Evolutionary conservation across 2,888 invertebrate genomes (phyloP), one percentile per base, ranked within the genome.

Genomic region (Hipparchia sbordonii): DNA sequence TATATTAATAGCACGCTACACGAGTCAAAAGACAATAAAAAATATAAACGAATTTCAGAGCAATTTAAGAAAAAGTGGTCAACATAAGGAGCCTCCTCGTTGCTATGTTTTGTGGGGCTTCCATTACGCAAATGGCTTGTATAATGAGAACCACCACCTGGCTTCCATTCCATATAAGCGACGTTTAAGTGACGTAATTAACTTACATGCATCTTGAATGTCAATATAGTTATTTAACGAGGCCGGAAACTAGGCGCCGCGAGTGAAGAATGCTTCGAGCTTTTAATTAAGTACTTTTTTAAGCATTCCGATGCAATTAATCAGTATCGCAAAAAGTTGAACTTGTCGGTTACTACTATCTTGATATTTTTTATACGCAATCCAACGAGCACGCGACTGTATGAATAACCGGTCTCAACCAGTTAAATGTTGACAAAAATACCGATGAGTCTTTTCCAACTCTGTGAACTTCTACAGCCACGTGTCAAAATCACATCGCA

Each of bases 111-210:
- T 72, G 65, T 70, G 71, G 70, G 76, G 77, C 77, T 79, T 77
- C 77, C 74, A 77, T 78, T 79, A 78, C 77, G 78, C 75, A 78
- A 78, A 74, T 71, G 74, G 72, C 71, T 74, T 74, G 75, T 75
- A 71, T 77, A 78, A 77, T 75, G 73, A 66, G 69, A 65, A 73
- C 69, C 67, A 72, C 77, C 78, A 79, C 77, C 78, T 78, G 79
- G 74, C 75, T 77, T 78, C 80, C 79, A 77, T 79, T 78, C 80
- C 79, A 77, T 80, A 78, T 79, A 78, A 70, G 78, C 72, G 71
- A 68, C 74, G 72, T 75, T 78, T 74, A 70, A 74, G 79, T 78
- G 78, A 77, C 75, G 79, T 79, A 78, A 77, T 79, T 76, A 76
- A 73, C 72, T 76, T 73, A 75, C 72, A 73, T 74, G 75, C 74